Evolutionary conservation across 2,797 vertebrate species (phyloP), one percentile per base, ranked within the genome.

Genomic region (Sebastes nivosus): DNA sequence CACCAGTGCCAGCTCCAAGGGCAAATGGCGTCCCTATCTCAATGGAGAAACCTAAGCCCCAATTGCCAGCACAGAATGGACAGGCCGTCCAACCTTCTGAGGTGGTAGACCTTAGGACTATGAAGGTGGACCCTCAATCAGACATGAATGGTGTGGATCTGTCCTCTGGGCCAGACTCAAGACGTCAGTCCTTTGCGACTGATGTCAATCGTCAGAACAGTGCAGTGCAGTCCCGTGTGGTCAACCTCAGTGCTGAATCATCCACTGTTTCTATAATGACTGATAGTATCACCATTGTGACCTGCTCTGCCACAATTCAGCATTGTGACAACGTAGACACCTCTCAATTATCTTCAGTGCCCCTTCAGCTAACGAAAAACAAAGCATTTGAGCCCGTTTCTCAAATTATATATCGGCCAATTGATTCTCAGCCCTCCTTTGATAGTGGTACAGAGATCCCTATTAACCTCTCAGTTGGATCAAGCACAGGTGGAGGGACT

Each of bases 61-160:
- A 95, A 68, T 73, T 86, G 59, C 93, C 94, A 54, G 94, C 93
- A 82, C 96, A 97, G 89, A 97, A 95, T 82, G 96, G 94, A 86
- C 96, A 95, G 82, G 72, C 92, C 1, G 86, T 94, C 76, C 95
- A 96, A 80, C 90, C 94, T 24, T 95, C 94, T n/a, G 97, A 99
- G 87, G 96, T 98, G 64, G 97, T 99, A 77, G 99, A 99, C 93
- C 96, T 99, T 74, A 96, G 98, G 71, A 99, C 98, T 70, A 92
- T 97, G 84, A 99, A 98, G 87, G 89, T 93, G 60, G 96, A 98
- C 79, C 83, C 93, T 74, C 96, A 95, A 82, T 95, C 93, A 87
- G 89, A 87, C 71, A 95, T 96, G 80, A 97, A 95, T 84, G 97
- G 97, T 55, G 94, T 98, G 85, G 97, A 99, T 94, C 94, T 99